Evolutionary conservation across 1,140 invertebrate genomes (phyloP), one percentile per base, ranked within the genome.

Genomic region (Hylaeus volcanicus): DNA sequence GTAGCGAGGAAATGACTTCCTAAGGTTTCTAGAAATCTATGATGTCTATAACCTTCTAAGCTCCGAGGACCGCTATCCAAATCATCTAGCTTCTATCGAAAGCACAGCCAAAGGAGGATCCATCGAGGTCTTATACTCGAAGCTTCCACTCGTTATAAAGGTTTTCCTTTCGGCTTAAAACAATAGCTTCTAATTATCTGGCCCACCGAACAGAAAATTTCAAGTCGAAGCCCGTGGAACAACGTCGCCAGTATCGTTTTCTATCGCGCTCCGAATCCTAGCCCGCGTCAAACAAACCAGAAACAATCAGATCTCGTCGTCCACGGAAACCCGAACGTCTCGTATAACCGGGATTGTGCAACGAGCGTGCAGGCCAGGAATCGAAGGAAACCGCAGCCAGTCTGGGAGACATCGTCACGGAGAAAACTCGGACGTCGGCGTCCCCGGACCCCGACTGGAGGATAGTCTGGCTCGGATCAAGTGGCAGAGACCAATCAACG

Each of bases 401-500:
- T 87, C 84, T 75, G 74, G 73, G 68, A 75, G 80, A 81, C 56
- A 41, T 37, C 51, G 51, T 41, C 26, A 11, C 70, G 60, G 43
- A 69, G 78, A 81, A 58, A 70, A 66, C 48, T 56, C 72, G 55
- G 45, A 51, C 68, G 53, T 9, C 51, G 56, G 55, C 63, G 53
- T 37, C 41, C n/a, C 26, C 39, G 75, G 45, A 65, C 41, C 48
- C 41, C 48, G 53, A 37, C 53, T 61, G 60, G 69, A 81, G 78
- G 58, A 74, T 65, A 51, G 43, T 77, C 72, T 12, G 65, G 77
- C 72, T 68, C 64, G 90, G 88, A 90, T 92, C 90, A 87, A 90
- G 89, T 89, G 84, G 86, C 89, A 86, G 87, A 88, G 88, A 89
- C 89, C 88, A 91, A 92, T 92, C 90, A 91, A 87, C 84, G 89